Evolutionary conservation across 2,797 vertebrate species (phyloP), one percentile per base, ranked within the genome.

Genomic region (Selene dorsalis): DNA sequence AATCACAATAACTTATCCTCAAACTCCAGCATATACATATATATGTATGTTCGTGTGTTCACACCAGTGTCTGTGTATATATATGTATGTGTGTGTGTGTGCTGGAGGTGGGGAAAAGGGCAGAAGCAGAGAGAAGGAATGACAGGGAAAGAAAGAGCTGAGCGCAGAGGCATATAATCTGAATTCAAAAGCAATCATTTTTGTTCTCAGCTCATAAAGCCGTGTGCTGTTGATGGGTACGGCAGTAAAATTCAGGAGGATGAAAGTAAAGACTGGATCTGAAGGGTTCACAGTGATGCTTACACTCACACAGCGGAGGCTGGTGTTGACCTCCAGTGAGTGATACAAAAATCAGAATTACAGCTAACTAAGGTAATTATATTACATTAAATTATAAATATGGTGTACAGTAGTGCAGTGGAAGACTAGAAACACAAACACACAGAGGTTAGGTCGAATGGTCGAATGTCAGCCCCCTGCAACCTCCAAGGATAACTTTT

Each of bases 151-250:
- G 84, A 88, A 69, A 75, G 73, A 86, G 79, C 72, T 52, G 78
- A 74, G 87, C 84, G 32, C 20, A 77, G 76, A 84, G 64, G 84
- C 84, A 88, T 82, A 83, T 91, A 76, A 89, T 92, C 83, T 86
- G 76, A 90, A 91, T 91, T 90, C 80, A 85, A 92, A 89, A 89
- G 88, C 87, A 92, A 92, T 93, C 80, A 88, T 92, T 93, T 93
- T 91, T 89, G 87, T 93, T 93, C 89, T 87, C 91, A 92, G 85
- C 88, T 88, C 87, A 91, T 93, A 93, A 93, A 93, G 81, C 88
- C 60, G 77, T 86, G 89, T 77, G 69, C 66, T 73, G 65, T 75
- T 88, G 89, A 91, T 88, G 87, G 84, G 82, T 85, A 58, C 67
- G 78, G 87, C 84, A 63, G 84, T 89, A 91, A 87, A 91, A 89